phyloP scores from a whole-genome alignment of 1,140 invertebrate species.

The Magallana gigas region DNA sequence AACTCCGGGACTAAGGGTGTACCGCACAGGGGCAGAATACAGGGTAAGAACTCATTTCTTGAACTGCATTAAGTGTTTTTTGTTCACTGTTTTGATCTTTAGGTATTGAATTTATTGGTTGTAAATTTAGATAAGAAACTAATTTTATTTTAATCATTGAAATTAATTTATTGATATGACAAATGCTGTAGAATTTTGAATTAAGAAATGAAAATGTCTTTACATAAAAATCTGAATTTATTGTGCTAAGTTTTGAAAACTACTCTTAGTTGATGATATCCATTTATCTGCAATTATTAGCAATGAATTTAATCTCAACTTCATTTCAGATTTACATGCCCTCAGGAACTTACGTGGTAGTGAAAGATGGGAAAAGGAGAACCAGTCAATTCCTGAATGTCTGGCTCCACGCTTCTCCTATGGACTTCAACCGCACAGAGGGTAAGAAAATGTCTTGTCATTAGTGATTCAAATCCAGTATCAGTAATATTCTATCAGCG shows the following conservation, averaged over 20 bases:
- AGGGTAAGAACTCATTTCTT: conserved; percentile 48
- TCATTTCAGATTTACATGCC: conserved; percentile 63
- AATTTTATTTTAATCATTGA: no score
- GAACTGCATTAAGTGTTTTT: no score
- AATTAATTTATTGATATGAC: no score
- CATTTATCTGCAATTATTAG: no score
- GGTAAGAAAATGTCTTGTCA: conserved; percentile 51
- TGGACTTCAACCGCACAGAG: conserved; percentile 66
- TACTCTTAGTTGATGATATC: no score
- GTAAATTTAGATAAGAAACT: no score
- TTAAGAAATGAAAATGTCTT: no score
- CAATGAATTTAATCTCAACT: not conserved
- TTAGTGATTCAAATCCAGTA: no score
- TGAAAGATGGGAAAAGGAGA: conserved; percentile 51
- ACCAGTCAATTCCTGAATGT: conserved; percentile 64
- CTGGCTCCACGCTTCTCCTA: conserved; percentile 68
- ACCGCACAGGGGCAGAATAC: conserved; percentile 62
- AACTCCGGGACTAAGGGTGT: conserved; percentile 60
- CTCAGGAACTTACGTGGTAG: conserved; percentile 58
- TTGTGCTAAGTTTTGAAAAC: not conserved
- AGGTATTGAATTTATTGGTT: no score
- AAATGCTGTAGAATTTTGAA: no score
- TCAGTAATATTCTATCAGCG: no score
- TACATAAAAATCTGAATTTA: not conserved
- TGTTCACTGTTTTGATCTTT: no score